Conservation (phyloP, 2,113 vertebrate genomes). For the Manacus vitellinus region DNA sequence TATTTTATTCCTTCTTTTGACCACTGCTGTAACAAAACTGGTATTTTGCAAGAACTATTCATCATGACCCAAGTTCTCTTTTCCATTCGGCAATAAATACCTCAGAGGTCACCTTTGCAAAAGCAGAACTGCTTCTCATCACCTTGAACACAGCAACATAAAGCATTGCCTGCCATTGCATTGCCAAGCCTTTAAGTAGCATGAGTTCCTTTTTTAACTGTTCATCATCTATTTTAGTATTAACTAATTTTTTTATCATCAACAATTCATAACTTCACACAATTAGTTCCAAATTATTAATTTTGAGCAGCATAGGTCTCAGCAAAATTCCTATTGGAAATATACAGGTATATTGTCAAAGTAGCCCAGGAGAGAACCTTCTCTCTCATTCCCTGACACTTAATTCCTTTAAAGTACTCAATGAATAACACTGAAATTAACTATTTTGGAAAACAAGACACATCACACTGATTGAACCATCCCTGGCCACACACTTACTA, state of each 20-base stretch:
- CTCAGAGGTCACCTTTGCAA: background rate
- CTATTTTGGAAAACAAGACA: background rate
- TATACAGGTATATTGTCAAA: background rate
- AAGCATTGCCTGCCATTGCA: background rate
- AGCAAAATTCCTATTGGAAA: background rate
- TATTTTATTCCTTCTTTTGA: background rate
- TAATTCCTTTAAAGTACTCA: background rate
- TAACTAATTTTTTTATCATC: background rate
- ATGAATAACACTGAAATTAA: background rate
- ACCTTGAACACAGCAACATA: background rate
- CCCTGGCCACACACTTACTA: background rate
- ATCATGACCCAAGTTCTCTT: background rate
- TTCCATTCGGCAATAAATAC: background rate
- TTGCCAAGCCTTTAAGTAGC: background rate
- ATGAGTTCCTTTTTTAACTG: background rate
- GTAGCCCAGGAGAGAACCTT: background rate
- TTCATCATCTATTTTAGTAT: background rate
- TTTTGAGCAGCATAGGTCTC: background rate
- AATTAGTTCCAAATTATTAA: background rate
- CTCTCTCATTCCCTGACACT: background rate
- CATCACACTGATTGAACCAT: background rate
- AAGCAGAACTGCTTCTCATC: background rate
- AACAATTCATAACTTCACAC: background rate
- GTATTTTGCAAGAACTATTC: background rate
- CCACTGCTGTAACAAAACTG: background rate